Evolutionary conservation across 2,113 vertebrate genomes (phyloP), one percentile per base, ranked within the genome.

Genomic region (Oryzias melastigma): DNA sequence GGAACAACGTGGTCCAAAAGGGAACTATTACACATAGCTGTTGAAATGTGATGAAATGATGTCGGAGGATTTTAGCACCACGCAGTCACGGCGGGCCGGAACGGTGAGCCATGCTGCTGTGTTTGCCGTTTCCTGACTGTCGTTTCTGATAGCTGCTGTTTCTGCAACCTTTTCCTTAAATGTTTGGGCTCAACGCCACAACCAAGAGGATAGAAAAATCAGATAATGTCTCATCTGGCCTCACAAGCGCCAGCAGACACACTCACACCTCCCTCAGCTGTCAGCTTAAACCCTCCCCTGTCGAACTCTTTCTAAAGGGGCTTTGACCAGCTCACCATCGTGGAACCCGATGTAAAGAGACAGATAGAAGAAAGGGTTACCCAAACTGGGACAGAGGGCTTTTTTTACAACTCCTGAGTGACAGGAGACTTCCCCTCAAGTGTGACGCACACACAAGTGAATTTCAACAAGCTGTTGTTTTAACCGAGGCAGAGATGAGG

Each of bases 241-340:
- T 35, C 45, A 48, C 71, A 56, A 48, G 45, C 52, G 16, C 58
- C 63, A 5, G 50, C 71, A 57, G 25, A 24, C 50, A 60, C 68
- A 66, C 42, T 25, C 65, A 55, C 49, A 45, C 58, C 57, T 55
- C 72, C 48, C 50, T 47, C 29, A 27, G 20, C 56, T 80, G 73
- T 81, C 72, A 80, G 62, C 70, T 68, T 69, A 68, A 71, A 75
- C 17, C 80, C 60, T 76, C 43, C 60, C 65, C 65, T 71, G 68
- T 86, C 44, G 41, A n/a, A 47, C 44, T 80, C 71, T 87, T 84
- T 89, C 65, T 86, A 68, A 85, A 80, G 56, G 57, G 25, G 72
- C 79, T 79, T 88, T 89, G 86, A 90, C 85, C 81, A 78, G 68
- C 85, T 90, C 78, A 81, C 80, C 66, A 79, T 88, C 87, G 86